These are phyloP conservation scores for Cardinalis cardinalis DNA, from an alignment of 2,113 vertebrate genomes.

Conservation along the genomic window DNA sequence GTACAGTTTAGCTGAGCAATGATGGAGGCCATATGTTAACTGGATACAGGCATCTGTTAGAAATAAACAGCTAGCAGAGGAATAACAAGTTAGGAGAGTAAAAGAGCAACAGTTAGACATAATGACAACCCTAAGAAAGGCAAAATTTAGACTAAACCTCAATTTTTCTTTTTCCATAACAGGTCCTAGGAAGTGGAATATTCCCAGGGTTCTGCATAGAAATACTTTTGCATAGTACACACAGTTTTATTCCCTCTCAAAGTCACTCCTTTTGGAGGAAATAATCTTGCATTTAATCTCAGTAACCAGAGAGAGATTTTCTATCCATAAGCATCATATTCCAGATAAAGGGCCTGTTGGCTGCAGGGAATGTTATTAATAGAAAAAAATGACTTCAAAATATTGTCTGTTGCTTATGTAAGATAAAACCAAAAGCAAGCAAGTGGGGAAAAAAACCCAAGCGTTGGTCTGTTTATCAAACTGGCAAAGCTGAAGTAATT, in stretches of 20 bases:
- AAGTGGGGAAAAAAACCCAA: background rate
- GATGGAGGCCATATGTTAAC: background rate
- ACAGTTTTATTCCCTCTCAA: background rate
- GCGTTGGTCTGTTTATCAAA: background rate
- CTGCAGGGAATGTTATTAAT: background rate
- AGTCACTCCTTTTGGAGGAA: background rate
- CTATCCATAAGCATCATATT: background rate
- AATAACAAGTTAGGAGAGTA: conserved; percentile 7
- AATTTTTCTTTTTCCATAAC: background rate
- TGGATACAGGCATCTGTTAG: conserved; percentile 18
- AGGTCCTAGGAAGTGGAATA: background rate
- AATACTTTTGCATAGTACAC: background rate
- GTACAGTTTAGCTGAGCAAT: background rate
- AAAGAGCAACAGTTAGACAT: conserved; percentile 1
- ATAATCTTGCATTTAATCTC: background rate
- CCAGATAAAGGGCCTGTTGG: background rate
- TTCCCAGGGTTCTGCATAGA: background rate
- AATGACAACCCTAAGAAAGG: background rate
- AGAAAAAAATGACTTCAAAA: background rate
- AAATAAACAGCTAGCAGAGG: conserved; percentile 38
- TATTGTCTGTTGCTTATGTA: background rate
- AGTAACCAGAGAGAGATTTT: background rate
- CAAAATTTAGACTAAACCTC: conserved; percentile 14
- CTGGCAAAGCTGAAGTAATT: background rate
- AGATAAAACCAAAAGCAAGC: background rate